A percentile compares a stretch with the other conserved stretches of the same genome.
Conservation (phyloP, 2,113 vertebrate species). For the Pogona vitticeps region DNA sequence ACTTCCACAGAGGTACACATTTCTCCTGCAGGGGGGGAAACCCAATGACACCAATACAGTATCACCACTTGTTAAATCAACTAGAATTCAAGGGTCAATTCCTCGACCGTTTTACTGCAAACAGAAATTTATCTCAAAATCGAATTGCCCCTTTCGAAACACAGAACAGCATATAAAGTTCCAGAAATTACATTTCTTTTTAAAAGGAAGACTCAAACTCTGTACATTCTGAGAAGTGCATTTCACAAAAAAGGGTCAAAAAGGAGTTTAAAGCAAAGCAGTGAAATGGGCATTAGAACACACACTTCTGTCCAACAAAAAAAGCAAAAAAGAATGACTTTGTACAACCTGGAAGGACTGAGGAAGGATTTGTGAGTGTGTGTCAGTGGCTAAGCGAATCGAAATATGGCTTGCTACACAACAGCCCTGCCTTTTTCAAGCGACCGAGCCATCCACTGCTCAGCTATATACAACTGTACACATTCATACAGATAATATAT, state of each 20-base stretch:
- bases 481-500: slow-evolving; percentile 54
- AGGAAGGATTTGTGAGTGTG: slow-evolving; percentile 75
- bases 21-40: slow-evolving; percentile 54
- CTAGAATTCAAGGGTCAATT: slow-evolving; percentile 56
- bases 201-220: slow-evolving; percentile 59
- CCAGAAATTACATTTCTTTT: slow-evolving; percentile 55
- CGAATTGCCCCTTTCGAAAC: background rate
- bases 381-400: slow-evolving; percentile 73
- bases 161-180: slow-evolving; percentile 43
- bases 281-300: slow-evolving; percentile 68
- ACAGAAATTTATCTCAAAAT: slow-evolving; percentile 46
- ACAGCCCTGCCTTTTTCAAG: slow-evolving; percentile 56
- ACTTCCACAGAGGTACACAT: slow-evolving; percentile 46
- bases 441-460: slow-evolving; percentile 61
- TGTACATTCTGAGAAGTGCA: slow-evolving; percentile 66
- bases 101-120: background rate
- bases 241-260: slow-evolving; percentile 72
- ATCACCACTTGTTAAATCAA: slow-evolving; percentile 54
- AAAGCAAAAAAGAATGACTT: slow-evolving; percentile 68
- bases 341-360: slow-evolving; percentile 73
- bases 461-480: slow-evolving; percentile 60
- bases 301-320: slow-evolving; percentile 55
- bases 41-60: slow-evolving; percentile 49
- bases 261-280: slow-evolving; percentile 65
- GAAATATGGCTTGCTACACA: slow-evolving; percentile 76